phyloP scores from a whole-genome alignment of 2,797 vertebrate species.

The Cossypha heuglini region DNA sequence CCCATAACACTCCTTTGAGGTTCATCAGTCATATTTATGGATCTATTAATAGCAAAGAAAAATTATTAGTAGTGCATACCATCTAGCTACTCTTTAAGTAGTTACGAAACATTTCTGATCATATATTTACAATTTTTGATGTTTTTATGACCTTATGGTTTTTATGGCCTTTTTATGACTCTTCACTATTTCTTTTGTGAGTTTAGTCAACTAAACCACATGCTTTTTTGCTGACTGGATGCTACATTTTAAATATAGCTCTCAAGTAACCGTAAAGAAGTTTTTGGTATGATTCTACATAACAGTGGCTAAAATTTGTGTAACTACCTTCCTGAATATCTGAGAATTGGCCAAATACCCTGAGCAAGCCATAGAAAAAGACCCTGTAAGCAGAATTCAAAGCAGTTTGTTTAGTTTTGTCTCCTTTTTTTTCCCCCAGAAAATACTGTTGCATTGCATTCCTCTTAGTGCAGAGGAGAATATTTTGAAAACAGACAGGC shows the following conservation, averaged over 20 bases:
- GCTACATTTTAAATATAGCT: neutral
- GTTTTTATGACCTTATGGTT: neutral
- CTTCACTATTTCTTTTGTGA: neutral
- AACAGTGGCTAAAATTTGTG: neutral
- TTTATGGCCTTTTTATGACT: neutral
- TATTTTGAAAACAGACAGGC: neutral
- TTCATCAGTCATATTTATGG: neutral
- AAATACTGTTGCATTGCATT: neutral
- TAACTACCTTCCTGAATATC: neutral
- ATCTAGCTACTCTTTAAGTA: neutral
- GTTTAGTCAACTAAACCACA: neutral
- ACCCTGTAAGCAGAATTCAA: neutral
- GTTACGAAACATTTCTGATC: neutral
- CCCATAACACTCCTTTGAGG: neutral
- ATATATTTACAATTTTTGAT: neutral
- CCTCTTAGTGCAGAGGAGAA: neutral
- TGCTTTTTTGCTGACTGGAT: neutral
- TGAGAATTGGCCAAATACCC: neutral
- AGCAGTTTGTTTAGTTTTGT: neutral
- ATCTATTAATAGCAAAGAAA: neutral
- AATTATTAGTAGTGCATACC: neutral
- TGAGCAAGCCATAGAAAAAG: neutral
- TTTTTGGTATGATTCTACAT: neutral
- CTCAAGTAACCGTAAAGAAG: neutral
- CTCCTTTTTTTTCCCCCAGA: accelerated